A percentile compares a stretch with the other conserved stretches of the same genome.
These are phyloP conservation scores for Diaperis boleti DNA, from an alignment of 2,888 invertebrate species.

Conservation along the genomic window DNA sequence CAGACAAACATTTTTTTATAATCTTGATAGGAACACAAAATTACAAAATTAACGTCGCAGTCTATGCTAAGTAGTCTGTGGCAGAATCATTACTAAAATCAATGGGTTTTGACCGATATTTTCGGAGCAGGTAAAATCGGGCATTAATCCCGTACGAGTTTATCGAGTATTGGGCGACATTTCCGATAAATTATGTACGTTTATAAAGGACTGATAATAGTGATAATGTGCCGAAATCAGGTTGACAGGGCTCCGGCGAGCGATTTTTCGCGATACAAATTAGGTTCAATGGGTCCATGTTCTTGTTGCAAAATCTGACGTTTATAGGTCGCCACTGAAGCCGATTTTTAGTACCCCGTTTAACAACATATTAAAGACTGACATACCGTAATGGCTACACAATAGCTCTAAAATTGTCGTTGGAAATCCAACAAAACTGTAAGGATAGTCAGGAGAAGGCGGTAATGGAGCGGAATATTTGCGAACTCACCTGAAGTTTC, in stretches of 20 bases:
- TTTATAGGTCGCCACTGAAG: background rate
- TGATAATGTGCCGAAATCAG: too few species aligned
- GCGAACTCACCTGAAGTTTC: constrained; percentile 31
- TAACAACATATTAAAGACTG: background rate
- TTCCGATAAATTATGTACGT: constrained; percentile 19
- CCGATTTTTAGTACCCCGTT: background rate
- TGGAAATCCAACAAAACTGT: constrained; percentile 52
- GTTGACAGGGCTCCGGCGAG: background rate
- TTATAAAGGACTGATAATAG: constrained; percentile 17
- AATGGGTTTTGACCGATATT: too few species aligned
- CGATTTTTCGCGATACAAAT: background rate
- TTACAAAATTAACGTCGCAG: too few species aligned
- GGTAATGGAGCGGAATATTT: constrained; percentile 18
- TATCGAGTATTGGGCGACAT: constrained; percentile 10
- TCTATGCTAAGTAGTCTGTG: too few species aligned
- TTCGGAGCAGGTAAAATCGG: constrained; percentile 14
- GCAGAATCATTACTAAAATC: too few species aligned
- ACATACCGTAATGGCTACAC: constrained; percentile 57
- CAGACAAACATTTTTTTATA: constrained; percentile 35
- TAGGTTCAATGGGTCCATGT: background rate
- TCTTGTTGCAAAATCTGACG: constrained; percentile 7
- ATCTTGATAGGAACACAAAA: background rate
- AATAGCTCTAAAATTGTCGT: constrained; percentile 58
- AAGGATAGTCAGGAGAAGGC: constrained; percentile 18
- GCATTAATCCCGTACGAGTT: background rate